Conservation (phyloP, 1,140 invertebrate genomes). For the Physella acuta region DNA sequence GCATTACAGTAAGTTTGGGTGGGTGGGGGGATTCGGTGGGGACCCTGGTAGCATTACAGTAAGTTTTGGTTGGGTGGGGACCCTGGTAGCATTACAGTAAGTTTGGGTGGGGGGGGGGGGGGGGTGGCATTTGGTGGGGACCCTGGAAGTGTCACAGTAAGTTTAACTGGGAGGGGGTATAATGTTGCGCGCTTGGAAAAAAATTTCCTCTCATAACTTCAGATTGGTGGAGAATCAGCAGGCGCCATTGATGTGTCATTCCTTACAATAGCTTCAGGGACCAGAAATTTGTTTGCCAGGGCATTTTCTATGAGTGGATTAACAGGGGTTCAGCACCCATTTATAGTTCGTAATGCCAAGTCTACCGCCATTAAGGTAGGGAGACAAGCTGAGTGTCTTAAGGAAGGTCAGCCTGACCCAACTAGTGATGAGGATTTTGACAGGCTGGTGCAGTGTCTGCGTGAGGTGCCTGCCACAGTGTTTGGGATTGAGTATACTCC, state of each 20-base stretch:
- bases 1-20: too few relatives aligned
- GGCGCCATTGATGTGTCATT: slow-evolving; percentile 9
- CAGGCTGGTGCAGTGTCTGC: background rate
- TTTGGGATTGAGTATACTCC: background rate
- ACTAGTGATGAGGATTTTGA: background rate
- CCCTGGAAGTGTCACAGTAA: slow-evolving; percentile 55
- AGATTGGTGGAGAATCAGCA: slow-evolving; percentile 16
- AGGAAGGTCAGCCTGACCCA: background rate
- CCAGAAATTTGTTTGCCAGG: slow-evolving; percentile 9
- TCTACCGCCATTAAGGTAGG: background rate
- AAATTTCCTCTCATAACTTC: too few relatives aligned
- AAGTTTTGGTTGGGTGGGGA: too few relatives aligned
- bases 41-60: too few relatives aligned
- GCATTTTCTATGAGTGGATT: slow-evolving; percentile 10
- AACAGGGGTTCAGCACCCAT: background rate
- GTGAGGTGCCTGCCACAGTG: background rate
- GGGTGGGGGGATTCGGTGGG: too few relatives aligned
- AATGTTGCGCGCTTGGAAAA: too few relatives aligned
- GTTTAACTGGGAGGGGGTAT: too few relatives aligned
- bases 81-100: too few relatives aligned
- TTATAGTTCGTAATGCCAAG: background rate
- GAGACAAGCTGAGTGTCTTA: background rate
- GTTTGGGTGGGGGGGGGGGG: too few relatives aligned
- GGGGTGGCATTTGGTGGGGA: slow-evolving; percentile 71
- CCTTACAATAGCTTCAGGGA: background rate